A percentile compares a stretch with the other conserved stretches of the same genome.
These are phyloP conservation scores for Manis javanica DNA, from an alignment of 2,797 vertebrate species.

Conservation along the genomic window DNA sequence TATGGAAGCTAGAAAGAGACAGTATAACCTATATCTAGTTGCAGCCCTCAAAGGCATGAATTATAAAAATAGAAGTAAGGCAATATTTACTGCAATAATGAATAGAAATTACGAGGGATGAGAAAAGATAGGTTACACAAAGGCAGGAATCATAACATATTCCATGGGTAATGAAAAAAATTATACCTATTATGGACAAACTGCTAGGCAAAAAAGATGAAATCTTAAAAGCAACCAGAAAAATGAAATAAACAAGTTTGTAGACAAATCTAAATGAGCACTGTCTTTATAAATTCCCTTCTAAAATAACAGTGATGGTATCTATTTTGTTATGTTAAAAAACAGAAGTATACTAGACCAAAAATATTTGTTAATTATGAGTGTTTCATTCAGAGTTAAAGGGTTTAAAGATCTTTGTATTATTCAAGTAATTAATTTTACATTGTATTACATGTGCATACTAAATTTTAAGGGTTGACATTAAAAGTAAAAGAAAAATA, in stretches of 20 bases:
- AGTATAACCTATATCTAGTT: background rate
- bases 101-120: background rate
- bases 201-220: background rate
- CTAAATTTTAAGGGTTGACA: background rate
- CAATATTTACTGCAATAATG: background rate
- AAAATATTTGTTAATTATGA: background rate
- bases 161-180: background rate
- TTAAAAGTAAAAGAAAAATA: background rate
- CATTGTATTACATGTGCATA: background rate
- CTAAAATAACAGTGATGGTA: background rate
- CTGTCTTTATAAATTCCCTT: background rate
- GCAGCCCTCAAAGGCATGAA: background rate
- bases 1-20: background rate
- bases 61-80: background rate
- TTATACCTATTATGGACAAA: background rate
- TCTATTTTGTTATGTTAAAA: background rate
- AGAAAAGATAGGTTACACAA: background rate
- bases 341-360: background rate
- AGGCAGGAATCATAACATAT: background rate
- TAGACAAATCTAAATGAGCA: background rate
- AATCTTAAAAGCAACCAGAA: background rate
- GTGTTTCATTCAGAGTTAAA: background rate
- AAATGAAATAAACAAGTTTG: background rate
- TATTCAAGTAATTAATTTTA: background rate
- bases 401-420: background rate